Evolutionary conservation across 2,113 vertebrate species (phyloP).

Genomic region (Cynocephalus volans): DNA sequence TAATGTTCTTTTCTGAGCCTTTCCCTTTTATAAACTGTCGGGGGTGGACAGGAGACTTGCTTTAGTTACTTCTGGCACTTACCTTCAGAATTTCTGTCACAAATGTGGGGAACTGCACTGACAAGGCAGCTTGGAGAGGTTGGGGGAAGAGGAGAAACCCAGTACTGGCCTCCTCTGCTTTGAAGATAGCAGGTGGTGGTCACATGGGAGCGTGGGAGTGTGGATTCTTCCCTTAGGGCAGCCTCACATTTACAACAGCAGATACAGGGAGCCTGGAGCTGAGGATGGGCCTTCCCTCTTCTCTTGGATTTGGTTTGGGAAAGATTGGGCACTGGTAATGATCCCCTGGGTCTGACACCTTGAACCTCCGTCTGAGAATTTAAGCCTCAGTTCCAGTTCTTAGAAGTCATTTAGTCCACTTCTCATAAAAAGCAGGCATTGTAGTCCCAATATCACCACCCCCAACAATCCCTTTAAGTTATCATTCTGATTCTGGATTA

Average conservation of each 20-base stretch:
- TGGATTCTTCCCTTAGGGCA: slow-evolving; percentile 17
- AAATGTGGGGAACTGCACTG: background rate
- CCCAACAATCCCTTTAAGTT: background rate
- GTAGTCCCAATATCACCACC: background rate
- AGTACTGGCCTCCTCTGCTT: background rate
- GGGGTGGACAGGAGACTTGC: background rate
- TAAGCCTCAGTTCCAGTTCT: background rate
- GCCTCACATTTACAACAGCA: slow-evolving; percentile 29
- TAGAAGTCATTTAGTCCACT: slow-evolving; percentile 31
- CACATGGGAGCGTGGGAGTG: background rate
- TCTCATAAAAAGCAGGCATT: slow-evolving; percentile 3
- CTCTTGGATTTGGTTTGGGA: slow-evolving; percentile 35
- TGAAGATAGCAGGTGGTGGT: background rate
- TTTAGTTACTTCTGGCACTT: slow-evolving; percentile 11
- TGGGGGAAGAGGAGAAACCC: background rate
- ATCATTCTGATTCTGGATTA: slow-evolving; percentile 37
- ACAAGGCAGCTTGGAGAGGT: background rate
- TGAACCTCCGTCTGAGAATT: slow-evolving; percentile 24
- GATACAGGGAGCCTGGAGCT: background rate
- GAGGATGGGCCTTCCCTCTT: background rate
- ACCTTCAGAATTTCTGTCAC: slow-evolving; percentile 56
- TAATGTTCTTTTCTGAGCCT: slow-evolving; percentile 51
- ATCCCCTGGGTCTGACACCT: slow-evolving; percentile 1
- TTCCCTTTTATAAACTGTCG: slow-evolving; percentile 44
- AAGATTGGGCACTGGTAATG: background rate